phyloP scores from a whole-genome alignment of 1,140 invertebrate genomes.

The Drosophila suzukii region DNA sequence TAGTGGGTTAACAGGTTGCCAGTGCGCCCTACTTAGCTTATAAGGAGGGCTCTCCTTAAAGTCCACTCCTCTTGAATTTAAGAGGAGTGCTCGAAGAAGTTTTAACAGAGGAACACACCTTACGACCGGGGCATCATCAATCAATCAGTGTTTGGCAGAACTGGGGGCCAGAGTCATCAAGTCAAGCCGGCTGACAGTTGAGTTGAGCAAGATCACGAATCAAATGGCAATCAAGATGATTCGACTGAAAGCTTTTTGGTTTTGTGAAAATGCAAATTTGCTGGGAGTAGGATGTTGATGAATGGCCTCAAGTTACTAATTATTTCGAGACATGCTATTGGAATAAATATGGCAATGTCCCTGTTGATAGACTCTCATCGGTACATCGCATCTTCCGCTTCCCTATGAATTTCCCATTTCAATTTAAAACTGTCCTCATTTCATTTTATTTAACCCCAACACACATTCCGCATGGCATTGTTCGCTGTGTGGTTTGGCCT shows the following conservation, averaged over 20 bases:
- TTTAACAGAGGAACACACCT: constrained; percentile 24
- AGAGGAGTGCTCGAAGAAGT: constrained; percentile 23
- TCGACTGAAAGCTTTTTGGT: constrained; percentile 57
- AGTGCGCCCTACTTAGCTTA: constrained; percentile 17
- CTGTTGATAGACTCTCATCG: constrained; percentile 1
- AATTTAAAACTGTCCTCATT: constrained; percentile 36
- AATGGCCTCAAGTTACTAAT: constrained; percentile 38
- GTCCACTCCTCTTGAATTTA: constrained; percentile 14
- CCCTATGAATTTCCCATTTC: constrained; percentile 22
- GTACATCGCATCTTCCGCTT: not conserved
- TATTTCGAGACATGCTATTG: constrained; percentile 26
- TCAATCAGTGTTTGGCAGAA: constrained; percentile 56
- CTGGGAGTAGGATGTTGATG: constrained; percentile 15
- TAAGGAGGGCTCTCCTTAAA: constrained; percentile 12
- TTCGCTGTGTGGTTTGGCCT: constrained; percentile 46
- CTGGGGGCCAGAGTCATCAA: constrained; percentile 65
- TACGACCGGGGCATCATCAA: constrained; percentile 49
- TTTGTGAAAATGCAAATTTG: constrained; percentile 50
- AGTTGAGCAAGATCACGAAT: constrained; percentile 67
- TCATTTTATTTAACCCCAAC: constrained; percentile 35
- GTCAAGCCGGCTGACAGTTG: constrained; percentile 66
- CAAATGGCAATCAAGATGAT: constrained; percentile 71
- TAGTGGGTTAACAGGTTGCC: constrained; percentile 69
- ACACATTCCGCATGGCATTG: constrained; percentile 29
- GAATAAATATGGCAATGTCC: constrained; percentile 5